Base-by-base conservation (phyloP, 2,888 invertebrate genomes). In the Lomographa bimaculata region DNA sequence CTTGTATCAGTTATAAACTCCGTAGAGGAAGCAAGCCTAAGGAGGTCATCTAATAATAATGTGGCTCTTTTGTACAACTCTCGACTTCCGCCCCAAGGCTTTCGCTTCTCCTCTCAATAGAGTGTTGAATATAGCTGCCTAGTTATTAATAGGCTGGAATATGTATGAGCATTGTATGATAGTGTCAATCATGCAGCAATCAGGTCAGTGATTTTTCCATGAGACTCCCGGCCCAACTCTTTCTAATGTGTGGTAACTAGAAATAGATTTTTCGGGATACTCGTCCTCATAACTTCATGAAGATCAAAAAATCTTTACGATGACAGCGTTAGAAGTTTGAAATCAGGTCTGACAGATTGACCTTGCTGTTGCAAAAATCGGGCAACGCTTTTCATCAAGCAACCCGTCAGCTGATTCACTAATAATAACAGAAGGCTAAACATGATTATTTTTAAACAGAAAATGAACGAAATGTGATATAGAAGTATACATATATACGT, bases 1-100 rank as follows among this genome's bases (percentile, higher is more conserved):
- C 52, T 57, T 48, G 60, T 59, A 59, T 64, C 56, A 30, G 33
- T 20, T 21, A 30, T 30, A 25, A 46, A 53, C 41, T 41, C 45
- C 11, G 19, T 18, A 29, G 18, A 40, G 29, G 32, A 35, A 46
- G 46, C 45, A 25, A 24, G 43, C 11, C 25, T 28, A 47, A 50
- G 49, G 49, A 51, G 54, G 51, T 47, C 54, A 45, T 49, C 45
- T 49, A 54, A 54, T 54, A 54, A 49, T 54, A 51, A 51, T 51
- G 43, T 39, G 38, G 25, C 23, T 47, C 43, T 44, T 54, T 50
- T 39, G 44, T 46, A 54, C 27, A 46, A 49, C 48, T 43, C 38
- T 19, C 25, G 30, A 47, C 40, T 35, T 42, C 29, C 47, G 32
- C 51, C 32, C 26, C 11, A 28, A 38, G 53, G 46, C 47, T 33